Evolutionary conservation across 2,888 invertebrate genomes (phyloP).

Genomic region (Standfussiana lucernea): DNA sequence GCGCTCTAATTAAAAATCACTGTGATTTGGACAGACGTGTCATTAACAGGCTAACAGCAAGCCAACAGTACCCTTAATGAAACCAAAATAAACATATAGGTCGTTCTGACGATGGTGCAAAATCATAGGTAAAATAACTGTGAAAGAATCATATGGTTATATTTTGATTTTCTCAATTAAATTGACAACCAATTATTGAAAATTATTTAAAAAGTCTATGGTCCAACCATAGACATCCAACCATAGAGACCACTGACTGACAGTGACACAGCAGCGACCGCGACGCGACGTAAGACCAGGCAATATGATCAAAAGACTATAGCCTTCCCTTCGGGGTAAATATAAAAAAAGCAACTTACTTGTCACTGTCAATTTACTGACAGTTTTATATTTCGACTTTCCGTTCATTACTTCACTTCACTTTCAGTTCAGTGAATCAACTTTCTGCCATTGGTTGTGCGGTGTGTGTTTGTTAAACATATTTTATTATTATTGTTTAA

Average conservation of each 20-base stretch:
- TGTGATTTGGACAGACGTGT: not conserved
- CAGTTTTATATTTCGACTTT: not conserved
- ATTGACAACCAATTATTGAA: too few relatives aligned
- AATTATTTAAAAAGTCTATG: too few relatives aligned
- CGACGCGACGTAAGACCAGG: too few relatives aligned
- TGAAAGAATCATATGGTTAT: not conserved
- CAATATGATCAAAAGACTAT: too few relatives aligned
- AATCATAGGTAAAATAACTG: not conserved
- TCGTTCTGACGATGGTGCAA: not conserved
- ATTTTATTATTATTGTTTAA: constrained; percentile 52
- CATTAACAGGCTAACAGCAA: not conserved
- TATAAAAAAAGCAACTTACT: too few relatives aligned
- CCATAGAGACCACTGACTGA: not conserved
- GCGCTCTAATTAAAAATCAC: not conserved
- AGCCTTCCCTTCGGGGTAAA: too few relatives aligned
- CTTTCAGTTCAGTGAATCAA: constrained; percentile 45
- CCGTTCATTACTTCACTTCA: constrained; percentile 28
- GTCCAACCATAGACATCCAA: not conserved
- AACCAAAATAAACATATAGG: too few relatives aligned
- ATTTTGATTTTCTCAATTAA: not conserved
- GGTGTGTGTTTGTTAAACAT: constrained; percentile 34
- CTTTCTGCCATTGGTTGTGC: constrained; percentile 45
- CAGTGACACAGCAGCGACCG: not conserved
- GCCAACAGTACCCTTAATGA: not conserved
- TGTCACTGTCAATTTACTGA: constrained; percentile 27